Evolutionary conservation across 2,113 vertebrate species (phyloP).

Genomic region (Nycticorax nycticorax): DNA sequence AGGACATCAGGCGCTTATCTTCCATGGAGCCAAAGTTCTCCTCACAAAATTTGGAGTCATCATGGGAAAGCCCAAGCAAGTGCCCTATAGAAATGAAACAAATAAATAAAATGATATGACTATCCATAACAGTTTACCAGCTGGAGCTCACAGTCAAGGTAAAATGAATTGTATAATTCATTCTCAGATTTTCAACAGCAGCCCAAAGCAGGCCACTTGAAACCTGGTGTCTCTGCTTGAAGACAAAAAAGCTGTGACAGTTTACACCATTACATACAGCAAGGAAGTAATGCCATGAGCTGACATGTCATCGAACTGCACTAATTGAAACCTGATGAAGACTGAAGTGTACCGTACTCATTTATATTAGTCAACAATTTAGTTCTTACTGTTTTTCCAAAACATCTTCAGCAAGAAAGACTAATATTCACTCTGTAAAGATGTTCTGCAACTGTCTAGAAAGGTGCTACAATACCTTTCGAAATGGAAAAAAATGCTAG

Average conservation of each 20-base stretch:
- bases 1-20: slow-evolving; percentile 98
- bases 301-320: not conserved
- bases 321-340: not conserved
- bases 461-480: not conserved
- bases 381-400: not conserved
- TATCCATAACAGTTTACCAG: not conserved
- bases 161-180: not conserved
- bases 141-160: not conserved
- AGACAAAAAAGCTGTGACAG: not conserved
- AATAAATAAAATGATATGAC: not conserved
- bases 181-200: not conserved
- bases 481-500: not conserved
- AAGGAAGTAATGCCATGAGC: not conserved
- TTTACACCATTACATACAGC: not conserved
- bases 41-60: slow-evolving; percentile 97
- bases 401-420: not conserved
- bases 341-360: not conserved
- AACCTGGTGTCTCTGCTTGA: not conserved
- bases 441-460: not conserved
- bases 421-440: not conserved
- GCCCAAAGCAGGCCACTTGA: not conserved
- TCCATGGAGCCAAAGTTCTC: slow-evolving; percentile 92
- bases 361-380: not conserved
- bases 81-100: slow-evolving; percentile 79
- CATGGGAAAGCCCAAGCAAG: slow-evolving; percentile 94